Base-by-base conservation (phyloP, 2,797 vertebrate species). In the Hapalemur alaotrensis region DNA sequence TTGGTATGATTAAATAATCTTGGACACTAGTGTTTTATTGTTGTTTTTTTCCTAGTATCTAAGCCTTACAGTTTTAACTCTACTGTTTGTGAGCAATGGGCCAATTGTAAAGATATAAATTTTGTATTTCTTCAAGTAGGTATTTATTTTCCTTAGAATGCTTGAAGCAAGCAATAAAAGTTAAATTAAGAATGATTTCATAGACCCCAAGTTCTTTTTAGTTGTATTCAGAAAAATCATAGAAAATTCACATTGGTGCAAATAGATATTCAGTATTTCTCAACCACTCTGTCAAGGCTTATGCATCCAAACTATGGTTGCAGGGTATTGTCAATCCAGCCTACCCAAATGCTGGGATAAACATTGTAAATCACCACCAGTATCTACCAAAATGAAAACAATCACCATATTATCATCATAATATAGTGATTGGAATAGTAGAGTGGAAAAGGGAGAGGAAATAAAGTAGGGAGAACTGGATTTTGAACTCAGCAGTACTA, bases 1-100 rank as follows among this genome's bases (percentile, higher is more conserved):
- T 93, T 76, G 5, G 1, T 72, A 10, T 80, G 25, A 81, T 96
- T 89, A 94, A 89, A 75, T 93, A 73, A 81, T 81, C 75, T 89
- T 75, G 12, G 25, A 48, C 3, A 76, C 2, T 46, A 52, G 3
- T 89, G 9, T 94, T 89, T 94, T 93, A 17, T 91, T 25, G 23
- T 23, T 17, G 50, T 54, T 22, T 96, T 86, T n/a, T 65, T 65
- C 69, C 72, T 82, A 85, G 23, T 80, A 61, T 61, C 15, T 72
- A 94, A 92, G 14, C 28, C 84, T 80, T 85, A 4, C 30, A 48
- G 4, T 81, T 72, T 95, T 70, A 96, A 84, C 14, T 14, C 18
- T 70, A 10, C 30, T 80, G 1, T 83, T 91, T 75, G 11, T 65
- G 25, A 92, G 38, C 22, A 76, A 1, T 84, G 23, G n/a, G 48